phyloP scores from a whole-genome alignment of 2,888 invertebrate genomes.

The Drosophila mulleri region DNA sequence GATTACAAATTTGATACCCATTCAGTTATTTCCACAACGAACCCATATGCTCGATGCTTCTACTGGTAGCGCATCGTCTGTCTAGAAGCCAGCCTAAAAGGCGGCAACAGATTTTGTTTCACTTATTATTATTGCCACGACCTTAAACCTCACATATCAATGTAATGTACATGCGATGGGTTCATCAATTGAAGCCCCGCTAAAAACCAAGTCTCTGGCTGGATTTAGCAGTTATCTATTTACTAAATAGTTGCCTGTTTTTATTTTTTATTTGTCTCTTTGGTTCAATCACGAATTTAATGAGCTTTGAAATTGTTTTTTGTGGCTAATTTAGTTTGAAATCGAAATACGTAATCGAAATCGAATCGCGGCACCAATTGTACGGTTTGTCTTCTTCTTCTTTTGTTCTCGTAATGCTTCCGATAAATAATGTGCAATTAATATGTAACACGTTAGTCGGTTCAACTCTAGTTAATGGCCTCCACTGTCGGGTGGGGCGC shows the following conservation, averaged over 20 bases:
- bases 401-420: conserved; percentile 37
- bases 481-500: conserved; percentile 13
- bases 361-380: conserved; percentile 40
- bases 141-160: conserved; percentile 43
- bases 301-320: conserved; percentile 77
- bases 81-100: conserved; percentile 5
- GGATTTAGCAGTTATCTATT: conserved; percentile 34
- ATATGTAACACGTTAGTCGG: conserved; percentile 78
- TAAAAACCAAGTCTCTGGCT: conserved; percentile 1
- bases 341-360: conserved; percentile 44
- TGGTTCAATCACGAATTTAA: conserved; percentile 36
- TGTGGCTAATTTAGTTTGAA: conserved; percentile 65
- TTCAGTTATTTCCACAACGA: no score
- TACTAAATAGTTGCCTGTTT: conserved; percentile 11
- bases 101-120: conserved; percentile 40
- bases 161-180: conserved; percentile 5
- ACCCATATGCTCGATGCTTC: neutral
- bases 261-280: neutral
- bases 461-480: conserved; percentile 52
- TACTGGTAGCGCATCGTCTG: conserved; percentile 14
- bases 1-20: no score
- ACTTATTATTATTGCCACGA: conserved; percentile 61
- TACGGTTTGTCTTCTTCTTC: neutral
- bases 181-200: conserved; percentile 30
- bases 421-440: conserved; percentile 79